Percentiles rank a stretch among this genome's conserved stretches.
Evolutionary conservation across 2,113 vertebrate species (phyloP).

Genomic region (Gavia stellata): DNA sequence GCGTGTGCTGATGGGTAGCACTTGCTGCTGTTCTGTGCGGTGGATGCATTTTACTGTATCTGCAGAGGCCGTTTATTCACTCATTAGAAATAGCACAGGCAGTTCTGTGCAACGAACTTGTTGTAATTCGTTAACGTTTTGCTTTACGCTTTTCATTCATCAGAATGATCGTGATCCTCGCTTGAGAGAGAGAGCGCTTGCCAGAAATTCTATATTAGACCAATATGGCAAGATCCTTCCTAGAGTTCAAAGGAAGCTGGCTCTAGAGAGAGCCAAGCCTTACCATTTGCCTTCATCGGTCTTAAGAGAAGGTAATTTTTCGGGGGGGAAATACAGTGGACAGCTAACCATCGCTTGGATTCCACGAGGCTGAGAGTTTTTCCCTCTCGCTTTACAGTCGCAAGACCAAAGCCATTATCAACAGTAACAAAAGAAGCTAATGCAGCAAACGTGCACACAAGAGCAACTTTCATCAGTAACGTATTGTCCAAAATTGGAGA

Average conservation of each 20-base stretch:
- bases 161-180: constrained; percentile 86
- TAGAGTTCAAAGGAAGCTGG: constrained; percentile 86
- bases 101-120: background rate
- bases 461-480: constrained; percentile 87
- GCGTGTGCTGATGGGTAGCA: background rate
- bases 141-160: background rate
- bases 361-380: background rate
- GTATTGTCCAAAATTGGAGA: constrained; percentile 90
- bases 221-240: constrained; percentile 89
- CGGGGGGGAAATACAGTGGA: background rate
- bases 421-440: constrained; percentile 78
- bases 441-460: constrained; percentile 80
- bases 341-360: background rate
- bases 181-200: constrained; percentile 82
- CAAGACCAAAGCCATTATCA: constrained; percentile 87
- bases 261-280: constrained; percentile 84
- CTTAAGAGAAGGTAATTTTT: constrained; percentile 81
- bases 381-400: constrained; percentile 69
- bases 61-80: no score
- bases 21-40: background rate
- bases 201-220: constrained; percentile 87
- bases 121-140: background rate
- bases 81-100: background rate
- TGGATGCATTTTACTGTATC: rapidly evolving
- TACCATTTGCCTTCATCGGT: constrained; percentile 77